Evolutionary conservation across 92 coral and sea anemone species (phyloP).

Genomic region (Actinostola sp.): DNA sequence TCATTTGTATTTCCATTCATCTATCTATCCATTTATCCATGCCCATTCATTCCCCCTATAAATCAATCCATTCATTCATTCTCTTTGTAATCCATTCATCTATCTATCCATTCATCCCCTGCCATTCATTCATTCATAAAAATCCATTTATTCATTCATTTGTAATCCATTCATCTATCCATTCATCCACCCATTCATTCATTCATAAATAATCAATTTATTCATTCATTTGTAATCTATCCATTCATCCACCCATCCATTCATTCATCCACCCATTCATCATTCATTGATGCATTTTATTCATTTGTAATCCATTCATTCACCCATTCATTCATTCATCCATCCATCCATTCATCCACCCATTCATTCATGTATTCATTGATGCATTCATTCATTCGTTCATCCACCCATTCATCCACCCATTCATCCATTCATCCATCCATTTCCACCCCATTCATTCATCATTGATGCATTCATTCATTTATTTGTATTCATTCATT

Average conservation of each 20-base stretch:
- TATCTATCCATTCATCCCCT: conserved; percentile 8
- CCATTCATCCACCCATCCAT: too few species aligned
- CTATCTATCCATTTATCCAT: not conserved
- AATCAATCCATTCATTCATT: not conserved
- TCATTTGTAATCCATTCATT: not conserved
- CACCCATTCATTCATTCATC: not conserved
- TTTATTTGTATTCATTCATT: too few species aligned
- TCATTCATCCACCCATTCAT: conserved; percentile 4
- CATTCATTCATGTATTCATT: not conserved
- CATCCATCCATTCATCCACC: not conserved
- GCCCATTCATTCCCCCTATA: not conserved
- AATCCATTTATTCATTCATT: not conserved
- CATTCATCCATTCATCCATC: not conserved
- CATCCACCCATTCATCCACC: not conserved
- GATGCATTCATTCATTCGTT: not conserved
- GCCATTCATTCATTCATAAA: not conserved
- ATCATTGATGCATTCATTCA: too few species aligned
- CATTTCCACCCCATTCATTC: not conserved
- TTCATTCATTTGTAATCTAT: too few species aligned
- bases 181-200: not conserved
- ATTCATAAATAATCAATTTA: too few species aligned
- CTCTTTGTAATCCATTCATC: not conserved
- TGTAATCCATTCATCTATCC: not conserved
- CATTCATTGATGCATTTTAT: too few species aligned
- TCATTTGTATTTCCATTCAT: not conserved